Conservation (phyloP, 2,888 invertebrate genomes). For the Hypomecis atomaria region DNA sequence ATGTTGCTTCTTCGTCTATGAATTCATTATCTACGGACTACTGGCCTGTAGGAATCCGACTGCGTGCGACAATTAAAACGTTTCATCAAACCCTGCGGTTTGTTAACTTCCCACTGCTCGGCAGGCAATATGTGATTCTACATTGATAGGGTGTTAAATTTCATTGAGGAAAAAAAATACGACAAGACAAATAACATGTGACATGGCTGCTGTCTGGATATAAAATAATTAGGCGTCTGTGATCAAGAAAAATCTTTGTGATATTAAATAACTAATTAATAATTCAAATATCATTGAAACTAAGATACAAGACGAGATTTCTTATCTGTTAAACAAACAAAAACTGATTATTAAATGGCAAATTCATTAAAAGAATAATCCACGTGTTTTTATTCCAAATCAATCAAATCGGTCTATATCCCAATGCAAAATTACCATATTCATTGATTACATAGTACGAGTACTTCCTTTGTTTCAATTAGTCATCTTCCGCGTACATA, state of each 20-base stretch:
- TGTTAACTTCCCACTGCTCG: conserved; percentile 67
- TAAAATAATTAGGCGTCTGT: background rate
- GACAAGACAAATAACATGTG: conserved; percentile 19
- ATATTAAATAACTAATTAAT: background rate
- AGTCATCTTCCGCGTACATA: conserved; percentile 56
- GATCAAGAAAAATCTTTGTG: background rate
- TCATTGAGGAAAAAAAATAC: conserved; percentile 1
- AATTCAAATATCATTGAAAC: background rate
- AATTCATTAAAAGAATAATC: conserved; percentile 24
- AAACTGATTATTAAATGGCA: conserved; percentile 23
- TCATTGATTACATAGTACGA: background rate
- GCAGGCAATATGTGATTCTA: conserved; percentile 14
- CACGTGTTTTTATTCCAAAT: conserved; percentile 30
- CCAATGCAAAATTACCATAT: conserved; percentile 43
- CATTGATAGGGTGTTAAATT: conserved; percentile 19
- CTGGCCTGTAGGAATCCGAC: conserved; percentile 62
- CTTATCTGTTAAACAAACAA: conserved; percentile 5
- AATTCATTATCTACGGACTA: conserved; percentile 66
- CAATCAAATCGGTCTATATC: conserved; percentile 40
- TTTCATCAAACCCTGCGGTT: conserved; percentile 64
- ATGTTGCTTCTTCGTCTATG: conserved; percentile 47
- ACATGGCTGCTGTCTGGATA: conserved; percentile 4
- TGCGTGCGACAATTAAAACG: conserved; percentile 66
- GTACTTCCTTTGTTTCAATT: conserved; percentile 43
- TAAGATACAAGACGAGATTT: conserved; percentile 1